A percentile compares a stretch with the other conserved stretches of the same genome.
Evolutionary conservation across 2,888 invertebrate species (phyloP).

Genomic region (Philonicus albiceps): DNA sequence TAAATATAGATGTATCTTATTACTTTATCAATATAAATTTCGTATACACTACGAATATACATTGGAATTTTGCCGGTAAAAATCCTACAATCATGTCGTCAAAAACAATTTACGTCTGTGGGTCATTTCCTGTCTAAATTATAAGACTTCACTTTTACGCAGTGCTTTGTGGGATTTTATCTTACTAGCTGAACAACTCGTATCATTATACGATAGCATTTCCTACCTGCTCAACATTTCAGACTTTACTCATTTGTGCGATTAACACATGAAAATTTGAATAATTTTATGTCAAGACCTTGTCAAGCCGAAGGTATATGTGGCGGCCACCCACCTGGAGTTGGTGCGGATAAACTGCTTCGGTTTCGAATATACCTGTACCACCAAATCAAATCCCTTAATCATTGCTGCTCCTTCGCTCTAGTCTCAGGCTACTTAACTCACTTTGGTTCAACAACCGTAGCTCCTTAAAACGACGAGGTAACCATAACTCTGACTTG

Average conservation of each 20-base stretch:
- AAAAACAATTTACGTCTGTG: conserved; percentile 10
- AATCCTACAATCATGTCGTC: background rate
- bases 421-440: background rate
- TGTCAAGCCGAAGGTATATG: conserved; percentile 29
- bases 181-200: background rate
- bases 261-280: conserved; percentile 45
- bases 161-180: background rate
- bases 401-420: background rate
- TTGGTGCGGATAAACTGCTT: background rate
- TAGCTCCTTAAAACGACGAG: conserved; percentile 23
- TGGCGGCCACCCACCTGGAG: conserved; percentile 44
- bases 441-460: conserved; percentile 31
- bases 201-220: background rate
- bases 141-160: conserved; percentile 17
- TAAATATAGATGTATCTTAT: background rate
- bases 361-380: background rate
- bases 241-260: background rate
- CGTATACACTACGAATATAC: background rate
- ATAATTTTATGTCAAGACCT: conserved; percentile 47
- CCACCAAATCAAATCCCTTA: conserved; percentile 9
- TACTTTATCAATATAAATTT: background rate
- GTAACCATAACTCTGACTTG: conserved; percentile 28
- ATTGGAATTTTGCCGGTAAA: background rate
- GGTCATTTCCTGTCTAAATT: background rate
- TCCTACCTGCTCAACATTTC: background rate